Percentiles rank a stretch among this genome's conserved stretches.
These are phyloP conservation scores for Nyctalus aviator DNA, from an alignment of 2,797 vertebrate species.

Conservation along the genomic window DNA sequence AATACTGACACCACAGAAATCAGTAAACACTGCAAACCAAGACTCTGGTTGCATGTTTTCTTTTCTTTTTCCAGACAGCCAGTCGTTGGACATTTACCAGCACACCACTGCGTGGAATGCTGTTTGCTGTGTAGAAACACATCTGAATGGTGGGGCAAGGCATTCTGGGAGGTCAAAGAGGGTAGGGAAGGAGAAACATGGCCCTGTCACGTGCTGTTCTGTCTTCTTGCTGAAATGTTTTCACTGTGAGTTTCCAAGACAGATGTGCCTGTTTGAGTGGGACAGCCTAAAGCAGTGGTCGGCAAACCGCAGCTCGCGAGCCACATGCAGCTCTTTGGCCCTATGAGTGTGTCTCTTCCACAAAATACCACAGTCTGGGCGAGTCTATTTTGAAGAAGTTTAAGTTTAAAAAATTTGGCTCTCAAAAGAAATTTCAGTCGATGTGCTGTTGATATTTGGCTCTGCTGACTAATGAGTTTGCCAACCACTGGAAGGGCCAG, in stretches of 20 bases:
- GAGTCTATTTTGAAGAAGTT: no score
- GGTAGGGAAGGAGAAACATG: background rate
- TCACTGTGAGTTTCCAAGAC: background rate
- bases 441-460: no score
- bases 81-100: background rate
- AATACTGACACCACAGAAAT: background rate
- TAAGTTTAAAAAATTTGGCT: no score
- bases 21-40: background rate
- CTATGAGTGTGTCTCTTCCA: no score
- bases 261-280: constrained; percentile 30
- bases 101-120: background rate
- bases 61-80: background rate
- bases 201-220: background rate
- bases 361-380: no score
- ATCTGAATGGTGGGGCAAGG: background rate
- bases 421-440: no score
- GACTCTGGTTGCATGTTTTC: background rate
- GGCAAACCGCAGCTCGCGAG: no score
- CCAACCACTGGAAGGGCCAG: background rate
- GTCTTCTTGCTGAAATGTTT: constrained; percentile 52
- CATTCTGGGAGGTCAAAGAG: background rate
- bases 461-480: no score
- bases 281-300: background rate
- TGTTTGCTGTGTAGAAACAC: background rate
- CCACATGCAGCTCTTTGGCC: no score